Base-by-base conservation (phyloP, 2,113 vertebrate species). In the Vidua chalybeata region DNA sequence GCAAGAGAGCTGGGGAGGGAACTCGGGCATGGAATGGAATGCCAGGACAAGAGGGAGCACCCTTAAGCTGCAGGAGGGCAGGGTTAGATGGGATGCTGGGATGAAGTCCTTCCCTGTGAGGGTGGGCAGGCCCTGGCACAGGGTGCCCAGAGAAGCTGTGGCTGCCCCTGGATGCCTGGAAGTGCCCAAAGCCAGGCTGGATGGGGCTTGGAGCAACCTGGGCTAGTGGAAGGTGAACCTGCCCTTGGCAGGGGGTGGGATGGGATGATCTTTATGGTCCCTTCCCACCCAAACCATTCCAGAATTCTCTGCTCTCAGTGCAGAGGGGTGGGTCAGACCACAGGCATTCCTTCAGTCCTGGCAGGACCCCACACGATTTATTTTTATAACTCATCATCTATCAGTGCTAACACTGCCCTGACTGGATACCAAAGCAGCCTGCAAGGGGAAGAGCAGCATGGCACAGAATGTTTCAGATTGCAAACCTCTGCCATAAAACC, bases 121-220 rank as follows among this genome's bases (percentile, higher is more conserved):
- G 30, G 13, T 55, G 30, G 7, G 0, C 0, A 80, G 30, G 41
- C 10, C 48, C 64, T 78, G 55, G 64, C 58, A 48, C 58, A 72
- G 49, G 46, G 27, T 79, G 58, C 16, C 41, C 66, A 63, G 55
- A n/a, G 56, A 16, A 71, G 56, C 85, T 79, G 49, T 49, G 85
- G n/a, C 49, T 72, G 75, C 30, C 15, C 23, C 41, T 76, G 72
- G 31, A 72, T 63, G 13, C 41, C 66, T 80, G 85, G 30, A 0
- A 56, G 17, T 49, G 67, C 15, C 58, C 58, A 13, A 81, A 37
- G 37, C 12, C 76, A 45, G 51, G 11, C 0, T 73, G 75, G 75
- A 79, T 0, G 0, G 41, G 16, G 11, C 17, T 72, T 31, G 37
- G 33, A 59, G 27, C 23, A 17, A 0, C 11, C 23, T 46, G 61